phyloP scores from a whole-genome alignment of 2,113 vertebrate genomes.

The Lontra canadensis region DNA sequence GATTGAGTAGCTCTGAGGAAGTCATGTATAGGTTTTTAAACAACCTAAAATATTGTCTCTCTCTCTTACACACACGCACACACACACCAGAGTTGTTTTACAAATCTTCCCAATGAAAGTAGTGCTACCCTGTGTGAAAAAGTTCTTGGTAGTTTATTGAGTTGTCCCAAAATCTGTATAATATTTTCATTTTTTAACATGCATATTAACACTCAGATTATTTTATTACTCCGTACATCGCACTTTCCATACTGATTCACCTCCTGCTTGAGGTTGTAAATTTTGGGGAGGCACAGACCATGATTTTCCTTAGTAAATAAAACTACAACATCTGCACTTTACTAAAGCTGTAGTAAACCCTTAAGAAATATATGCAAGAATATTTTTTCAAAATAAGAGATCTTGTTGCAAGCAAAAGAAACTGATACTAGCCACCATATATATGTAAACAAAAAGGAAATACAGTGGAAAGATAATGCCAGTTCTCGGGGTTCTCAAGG shows the following conservation, averaged over 20 bases:
- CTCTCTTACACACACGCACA: not conserved
- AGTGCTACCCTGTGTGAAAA: slow-evolving; percentile 2
- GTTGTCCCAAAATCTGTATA: slow-evolving; percentile 18
- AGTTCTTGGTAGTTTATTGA: slow-evolving; percentile 2
- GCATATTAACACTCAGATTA: slow-evolving; percentile 58
- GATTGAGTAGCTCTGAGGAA: slow-evolving; percentile 12
- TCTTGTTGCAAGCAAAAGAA: slow-evolving; percentile 51
- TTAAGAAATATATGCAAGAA: slow-evolving; percentile 65
- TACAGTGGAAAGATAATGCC: not conserved
- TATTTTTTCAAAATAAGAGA: slow-evolving; percentile 53
- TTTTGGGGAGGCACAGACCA: slow-evolving; percentile 56
- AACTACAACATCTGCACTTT: slow-evolving; percentile 62
- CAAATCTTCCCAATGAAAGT: slow-evolving; percentile 12
- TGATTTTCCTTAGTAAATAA: slow-evolving; percentile 69
- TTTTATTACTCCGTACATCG: slow-evolving; percentile 50
- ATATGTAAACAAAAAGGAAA: not conserved
- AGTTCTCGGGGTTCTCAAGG: not conserved
- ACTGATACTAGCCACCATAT: not conserved
- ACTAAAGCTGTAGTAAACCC: slow-evolving; percentile 61
- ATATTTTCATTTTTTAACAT: slow-evolving; percentile 47
- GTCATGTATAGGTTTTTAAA: not conserved
- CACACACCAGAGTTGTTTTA: not conserved
- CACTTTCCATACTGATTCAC: slow-evolving; percentile 56
- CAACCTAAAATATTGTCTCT: not conserved
- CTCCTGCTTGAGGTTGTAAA: slow-evolving; percentile 65